These are phyloP conservation scores for Drosophila vallismaia DNA, from an alignment of 2,888 invertebrate genomes.

Conservation along the genomic window DNA sequence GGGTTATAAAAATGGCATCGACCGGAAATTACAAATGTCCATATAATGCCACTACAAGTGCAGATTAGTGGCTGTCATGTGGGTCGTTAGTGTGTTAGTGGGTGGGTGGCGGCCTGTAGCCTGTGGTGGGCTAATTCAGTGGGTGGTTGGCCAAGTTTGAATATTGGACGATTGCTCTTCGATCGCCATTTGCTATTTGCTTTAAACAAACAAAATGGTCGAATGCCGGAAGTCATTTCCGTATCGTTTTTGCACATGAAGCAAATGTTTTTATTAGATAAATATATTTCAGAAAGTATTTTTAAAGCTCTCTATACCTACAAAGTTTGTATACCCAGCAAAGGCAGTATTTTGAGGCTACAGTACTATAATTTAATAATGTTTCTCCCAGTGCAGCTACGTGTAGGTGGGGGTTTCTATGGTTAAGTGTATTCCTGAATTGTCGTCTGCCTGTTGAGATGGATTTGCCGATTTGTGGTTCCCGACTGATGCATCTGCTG, in stretches of 20 bases:
- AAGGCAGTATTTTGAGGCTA: too few species aligned
- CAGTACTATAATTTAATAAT: neutral
- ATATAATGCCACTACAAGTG: constrained; percentile 79
- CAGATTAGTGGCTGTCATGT: constrained; percentile 78
- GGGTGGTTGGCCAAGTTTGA: constrained; percentile 6
- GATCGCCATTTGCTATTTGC: constrained; percentile 51
- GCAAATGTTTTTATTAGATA: neutral
- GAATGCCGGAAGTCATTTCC: constrained; percentile 74
- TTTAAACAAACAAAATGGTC: constrained; percentile 68
- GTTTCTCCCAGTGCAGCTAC: neutral
- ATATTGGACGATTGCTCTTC: constrained; percentile 39
- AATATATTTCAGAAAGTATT: too few species aligned
- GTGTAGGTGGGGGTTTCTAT: constrained; percentile 7
- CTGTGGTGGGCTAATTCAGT: constrained; percentile 20
- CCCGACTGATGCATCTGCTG: constrained; percentile 24
- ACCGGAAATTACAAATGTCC: constrained; percentile 80
- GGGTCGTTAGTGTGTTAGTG: constrained; percentile 55
- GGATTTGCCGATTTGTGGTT: constrained; percentile 79
- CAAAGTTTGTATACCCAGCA: too few species aligned
- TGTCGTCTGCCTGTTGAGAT: constrained; percentile 64
- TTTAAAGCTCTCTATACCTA: too few species aligned
- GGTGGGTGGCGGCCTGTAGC: neutral
- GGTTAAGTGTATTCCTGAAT: constrained; percentile 16
- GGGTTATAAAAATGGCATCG: constrained; percentile 74
- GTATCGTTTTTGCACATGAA: constrained; percentile 9